Evolutionary conservation across 2,888 invertebrate species (phyloP).

Genomic region (Dolichomitus sp.): DNA sequence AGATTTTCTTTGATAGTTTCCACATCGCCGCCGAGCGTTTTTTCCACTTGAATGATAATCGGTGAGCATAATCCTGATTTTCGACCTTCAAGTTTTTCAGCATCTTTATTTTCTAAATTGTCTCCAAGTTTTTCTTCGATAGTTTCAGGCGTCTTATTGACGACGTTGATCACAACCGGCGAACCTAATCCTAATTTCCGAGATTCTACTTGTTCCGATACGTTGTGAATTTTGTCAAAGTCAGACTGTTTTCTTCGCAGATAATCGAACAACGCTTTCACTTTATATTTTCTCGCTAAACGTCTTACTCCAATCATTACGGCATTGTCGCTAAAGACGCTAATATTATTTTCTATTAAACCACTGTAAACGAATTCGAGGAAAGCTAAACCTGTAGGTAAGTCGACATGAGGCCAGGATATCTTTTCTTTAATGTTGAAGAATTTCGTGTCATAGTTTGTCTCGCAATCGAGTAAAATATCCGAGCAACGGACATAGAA

Average conservation of each 20-base stretch:
- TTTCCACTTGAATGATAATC: slow-evolving; percentile 34
- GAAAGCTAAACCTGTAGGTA: slow-evolving; percentile 80
- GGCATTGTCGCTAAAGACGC: slow-evolving; percentile 69
- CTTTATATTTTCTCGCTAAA: slow-evolving; percentile 79
- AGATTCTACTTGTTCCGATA: not conserved
- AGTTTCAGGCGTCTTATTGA: not conserved
- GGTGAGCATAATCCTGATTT: slow-evolving; percentile 8
- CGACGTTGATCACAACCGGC: slow-evolving; percentile 33
- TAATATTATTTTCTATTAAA: slow-evolving; percentile 73
- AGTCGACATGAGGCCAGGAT: slow-evolving; percentile 77
- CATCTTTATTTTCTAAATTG: not conserved
- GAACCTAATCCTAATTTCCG: slow-evolving; percentile 9
- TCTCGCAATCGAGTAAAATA: slow-evolving; percentile 81
- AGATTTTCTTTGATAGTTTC: not conserved
- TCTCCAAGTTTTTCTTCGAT: not conserved
- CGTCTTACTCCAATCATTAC: slow-evolving; percentile 70
- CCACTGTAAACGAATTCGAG: slow-evolving; percentile 85
- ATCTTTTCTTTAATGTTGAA: slow-evolving; percentile 75
- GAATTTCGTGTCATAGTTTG: slow-evolving; percentile 71
- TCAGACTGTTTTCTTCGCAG: slow-evolving; percentile 68
- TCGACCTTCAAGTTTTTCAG: slow-evolving; percentile 11
- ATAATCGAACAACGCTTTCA: slow-evolving; percentile 78
- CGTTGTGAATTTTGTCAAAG: not conserved
- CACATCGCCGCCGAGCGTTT: not conserved
- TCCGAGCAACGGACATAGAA: slow-evolving; percentile 85